Evolutionary conservation across 2,113 vertebrate genomes (phyloP).

Genomic region (Oncorhynchus clarkii): DNA sequence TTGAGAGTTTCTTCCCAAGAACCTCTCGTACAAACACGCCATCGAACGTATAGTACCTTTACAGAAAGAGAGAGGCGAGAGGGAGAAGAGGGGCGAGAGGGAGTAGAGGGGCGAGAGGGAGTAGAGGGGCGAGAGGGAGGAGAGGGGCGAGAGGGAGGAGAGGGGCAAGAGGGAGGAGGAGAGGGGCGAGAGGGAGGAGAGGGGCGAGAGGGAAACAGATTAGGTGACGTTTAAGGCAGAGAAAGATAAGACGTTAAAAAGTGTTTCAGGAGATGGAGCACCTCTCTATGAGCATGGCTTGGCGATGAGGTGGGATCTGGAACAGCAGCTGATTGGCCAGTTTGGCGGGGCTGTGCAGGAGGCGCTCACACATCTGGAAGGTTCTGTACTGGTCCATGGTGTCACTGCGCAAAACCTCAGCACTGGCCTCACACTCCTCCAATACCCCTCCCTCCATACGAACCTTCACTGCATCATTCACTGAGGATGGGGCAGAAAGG

Average conservation of each 20-base stretch:
- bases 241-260: not conserved
- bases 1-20: constrained; percentile 91
- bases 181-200: too few relatives aligned
- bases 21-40: constrained; percentile 87
- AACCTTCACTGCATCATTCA: constrained; percentile 82
- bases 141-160: not conserved
- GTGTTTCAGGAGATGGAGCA: constrained; percentile 27
- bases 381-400: constrained; percentile 95
- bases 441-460: constrained; percentile 84
- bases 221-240: not conserved
- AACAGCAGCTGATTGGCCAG: constrained; percentile 88
- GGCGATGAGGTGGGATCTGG: constrained; percentile 87
- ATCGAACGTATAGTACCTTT: constrained; percentile 88
- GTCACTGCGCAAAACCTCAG: constrained; percentile 88
- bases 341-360: constrained; percentile 84
- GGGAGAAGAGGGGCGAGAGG: too few relatives aligned
- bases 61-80: not conserved
- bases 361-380: constrained; percentile 91
- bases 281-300: constrained; percentile 89
- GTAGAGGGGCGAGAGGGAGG: too few relatives aligned
- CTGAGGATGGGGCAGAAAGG: constrained; percentile 48
- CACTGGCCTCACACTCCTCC: constrained; percentile 84
- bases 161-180: too few relatives aligned
- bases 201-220: not conserved
- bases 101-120: not conserved